phyloP scores from a whole-genome alignment of 2,797 vertebrate genomes.

The Sebastes alutus region DNA sequence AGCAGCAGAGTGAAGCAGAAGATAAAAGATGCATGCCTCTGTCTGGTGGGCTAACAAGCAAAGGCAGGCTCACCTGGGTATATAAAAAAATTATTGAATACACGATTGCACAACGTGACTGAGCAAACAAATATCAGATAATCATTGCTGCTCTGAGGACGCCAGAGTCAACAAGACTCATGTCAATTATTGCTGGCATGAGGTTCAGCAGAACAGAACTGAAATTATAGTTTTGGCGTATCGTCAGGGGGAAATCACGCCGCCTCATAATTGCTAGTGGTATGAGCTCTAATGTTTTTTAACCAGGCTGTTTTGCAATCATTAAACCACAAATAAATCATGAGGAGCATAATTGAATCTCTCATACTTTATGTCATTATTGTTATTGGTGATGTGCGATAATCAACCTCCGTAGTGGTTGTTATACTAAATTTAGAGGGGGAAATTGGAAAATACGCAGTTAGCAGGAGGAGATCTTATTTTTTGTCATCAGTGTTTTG shows the following conservation, averaged over 20 bases:
- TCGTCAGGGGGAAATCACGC: constrained; percentile 42
- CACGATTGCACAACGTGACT: constrained; percentile 42
- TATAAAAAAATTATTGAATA: constrained; percentile 56
- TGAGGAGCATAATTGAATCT: constrained; percentile 60
- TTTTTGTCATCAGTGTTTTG: constrained; percentile 39
- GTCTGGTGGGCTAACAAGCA: constrained; percentile 46
- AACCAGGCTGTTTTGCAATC: constrained; percentile 45
- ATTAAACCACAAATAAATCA: constrained; percentile 65
- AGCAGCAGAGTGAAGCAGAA: constrained; percentile 22
- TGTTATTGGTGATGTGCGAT: constrained; percentile 62
- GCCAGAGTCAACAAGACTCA: constrained; percentile 43
- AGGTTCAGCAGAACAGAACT: constrained; percentile 41
- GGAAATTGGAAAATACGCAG: constrained; percentile 49
- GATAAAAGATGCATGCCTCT: constrained; percentile 45
- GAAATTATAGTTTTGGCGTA: constrained; percentile 24
- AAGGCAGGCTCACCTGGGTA: constrained; percentile 44
- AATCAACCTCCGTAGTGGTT: constrained; percentile 52
- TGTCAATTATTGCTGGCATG: constrained; percentile 51
- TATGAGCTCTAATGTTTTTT: constrained; percentile 42
- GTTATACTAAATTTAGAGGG: constrained; percentile 50
- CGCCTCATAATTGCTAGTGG: constrained; percentile 46
- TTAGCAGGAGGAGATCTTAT: constrained; percentile 45
- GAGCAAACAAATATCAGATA: constrained; percentile 65
- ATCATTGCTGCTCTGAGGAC: constrained; percentile 57
- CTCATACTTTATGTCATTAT: constrained; percentile 60